These are phyloP conservation scores for Aleiodes sp. DNA, from an alignment of 1,140 invertebrate genomes.

Conservation along the genomic window DNA sequence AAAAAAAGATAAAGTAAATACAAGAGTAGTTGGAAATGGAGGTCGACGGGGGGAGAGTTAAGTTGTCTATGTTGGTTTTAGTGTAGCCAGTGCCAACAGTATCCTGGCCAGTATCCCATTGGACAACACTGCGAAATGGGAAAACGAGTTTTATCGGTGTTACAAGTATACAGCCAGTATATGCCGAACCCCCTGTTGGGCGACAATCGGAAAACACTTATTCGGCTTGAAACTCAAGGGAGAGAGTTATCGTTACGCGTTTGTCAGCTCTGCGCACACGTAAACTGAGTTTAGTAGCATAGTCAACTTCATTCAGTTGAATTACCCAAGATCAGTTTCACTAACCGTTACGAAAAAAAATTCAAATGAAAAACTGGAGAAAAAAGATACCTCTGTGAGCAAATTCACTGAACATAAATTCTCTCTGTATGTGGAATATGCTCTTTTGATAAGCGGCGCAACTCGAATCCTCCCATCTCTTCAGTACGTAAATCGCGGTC, in stretches of 20 bases:
- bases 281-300: background rate
- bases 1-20: too few relatives aligned
- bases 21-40: too few relatives aligned
- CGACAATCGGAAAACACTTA: slow-evolving; percentile 21
- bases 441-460: slow-evolving; percentile 10
- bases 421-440: slow-evolving; percentile 9
- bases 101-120: background rate
- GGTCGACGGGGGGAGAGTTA: too few relatives aligned
- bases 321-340: background rate
- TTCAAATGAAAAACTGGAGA: background rate
- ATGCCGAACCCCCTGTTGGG: background rate
- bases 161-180: background rate
- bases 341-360: background rate
- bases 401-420: slow-evolving; percentile 16
- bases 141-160: background rate
- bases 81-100: background rate
- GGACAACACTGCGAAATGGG: background rate
- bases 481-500: slow-evolving; percentile 50
- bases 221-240: slow-evolving; percentile 5
- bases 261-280: background rate
- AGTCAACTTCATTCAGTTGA: background rate
- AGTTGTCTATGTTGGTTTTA: too few relatives aligned
- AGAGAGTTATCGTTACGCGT: slow-evolving; percentile 11
- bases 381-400: background rate
- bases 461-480: background rate